phyloP scores from a whole-genome alignment of 1,140 invertebrate genomes.

The Zaprionus africanus region DNA sequence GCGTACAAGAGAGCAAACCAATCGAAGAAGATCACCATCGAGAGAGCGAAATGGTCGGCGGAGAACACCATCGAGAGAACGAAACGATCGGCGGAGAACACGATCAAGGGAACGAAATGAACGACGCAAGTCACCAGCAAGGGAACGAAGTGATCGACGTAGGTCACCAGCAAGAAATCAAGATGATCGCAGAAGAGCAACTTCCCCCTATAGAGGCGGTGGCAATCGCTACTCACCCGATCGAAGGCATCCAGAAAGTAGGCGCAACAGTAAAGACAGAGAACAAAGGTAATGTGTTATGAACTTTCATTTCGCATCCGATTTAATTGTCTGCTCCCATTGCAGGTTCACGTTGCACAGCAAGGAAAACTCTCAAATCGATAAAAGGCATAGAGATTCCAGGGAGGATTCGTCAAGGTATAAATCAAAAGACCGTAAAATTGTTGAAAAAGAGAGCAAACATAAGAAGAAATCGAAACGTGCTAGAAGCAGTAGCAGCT shows the following conservation, averaged over 20 bases:
- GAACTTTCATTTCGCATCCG: neutral
- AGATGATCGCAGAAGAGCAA: slow-evolving; percentile 12
- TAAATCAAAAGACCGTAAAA: slow-evolving; percentile 20
- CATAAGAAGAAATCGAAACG: slow-evolving; percentile 57
- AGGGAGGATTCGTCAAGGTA: slow-evolving; percentile 30
- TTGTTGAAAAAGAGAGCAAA: slow-evolving; percentile 26
- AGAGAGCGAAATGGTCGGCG: slow-evolving; percentile 18
- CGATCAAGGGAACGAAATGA: slow-evolving; percentile 26
- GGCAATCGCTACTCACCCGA: slow-evolving; percentile 22
- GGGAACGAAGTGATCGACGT: slow-evolving; percentile 17
- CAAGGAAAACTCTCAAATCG: neutral
- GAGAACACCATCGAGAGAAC: slow-evolving; percentile 30
- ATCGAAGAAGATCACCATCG: slow-evolving; percentile 23
- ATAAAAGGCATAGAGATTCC: slow-evolving; percentile 9
- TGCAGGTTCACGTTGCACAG: slow-evolving; percentile 14
- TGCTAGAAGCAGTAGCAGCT: slow-evolving; percentile 48
- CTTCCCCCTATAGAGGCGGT: slow-evolving; percentile 23
- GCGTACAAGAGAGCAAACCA: slow-evolving; percentile 21
- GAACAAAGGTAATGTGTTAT: slow-evolving; percentile 42
- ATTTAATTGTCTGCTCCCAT: neutral
- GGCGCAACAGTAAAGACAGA: slow-evolving; percentile 20
- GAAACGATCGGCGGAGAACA: slow-evolving; percentile 18
- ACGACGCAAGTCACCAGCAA: slow-evolving; percentile 25
- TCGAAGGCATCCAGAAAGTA: slow-evolving; percentile 18
- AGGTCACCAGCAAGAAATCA: slow-evolving; percentile 33